Evolutionary conservation across 1,140 invertebrate genomes (phyloP), one percentile per base, ranked within the genome.

Genomic region (Drosophila pachea): DNA sequence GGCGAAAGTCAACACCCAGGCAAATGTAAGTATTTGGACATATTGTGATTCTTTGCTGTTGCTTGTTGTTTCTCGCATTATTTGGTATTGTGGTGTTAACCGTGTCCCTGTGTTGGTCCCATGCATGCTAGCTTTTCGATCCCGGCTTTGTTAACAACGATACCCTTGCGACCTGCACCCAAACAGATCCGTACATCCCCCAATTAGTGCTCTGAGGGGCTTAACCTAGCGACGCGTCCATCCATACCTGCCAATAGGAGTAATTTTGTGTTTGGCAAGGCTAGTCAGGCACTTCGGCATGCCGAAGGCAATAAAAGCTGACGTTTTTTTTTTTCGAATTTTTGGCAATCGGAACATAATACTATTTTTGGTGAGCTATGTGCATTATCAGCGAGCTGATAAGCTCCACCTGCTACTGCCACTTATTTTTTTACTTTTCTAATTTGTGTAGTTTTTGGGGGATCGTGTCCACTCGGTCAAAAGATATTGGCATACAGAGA

Each of bases 1-100:
- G 40, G 14, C 14, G 5, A 31, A 38, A 43, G n/a, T 11, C 22
- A 16, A n/a, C 6, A 33, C 35, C 43, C 74, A 78, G 40, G 22
- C 73, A 40, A 72, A 73, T 59, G 73, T 75, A 35, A 65, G 73
- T 78, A 67, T 62, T 38, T 40, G 7, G 7, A 5, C 7, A 43
- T 43, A 43, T 14, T 43, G 40, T 43, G 11, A 12, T 5, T 43
- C 14, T 50, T 50, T 58, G 22, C 48, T 47, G 14, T 29, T n/a
- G 8, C 14, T 32, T 29, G 31, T 8, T 38, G 14, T 40, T 14
- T 65, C 22, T 36, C n/a, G 45, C 4, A 43, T 53, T 8, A 55
- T 43, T 62, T 60, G 42, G 11, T 62, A 32, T 62, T 54, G 47
- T 63, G 42, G 43, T 56, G 31, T 49, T 38, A 31, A 14, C 43